These are phyloP conservation scores for Megaceryle alcyon DNA, from an alignment of 2,797 vertebrate species.

Conservation along the genomic window DNA sequence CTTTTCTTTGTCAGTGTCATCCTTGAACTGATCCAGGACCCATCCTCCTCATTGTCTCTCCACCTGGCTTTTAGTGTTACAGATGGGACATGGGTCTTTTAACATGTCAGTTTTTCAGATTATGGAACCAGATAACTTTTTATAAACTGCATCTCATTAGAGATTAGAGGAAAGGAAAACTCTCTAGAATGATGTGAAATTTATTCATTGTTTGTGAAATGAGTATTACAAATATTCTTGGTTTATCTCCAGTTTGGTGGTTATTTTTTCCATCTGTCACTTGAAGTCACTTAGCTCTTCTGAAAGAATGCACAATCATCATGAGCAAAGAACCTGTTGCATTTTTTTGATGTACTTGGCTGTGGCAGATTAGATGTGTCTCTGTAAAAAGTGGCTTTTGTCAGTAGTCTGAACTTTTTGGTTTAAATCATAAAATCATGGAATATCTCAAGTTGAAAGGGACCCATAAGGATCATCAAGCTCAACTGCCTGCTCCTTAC, in stretches of 20 bases:
- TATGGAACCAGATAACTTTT: background rate
- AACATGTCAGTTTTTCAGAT: background rate
- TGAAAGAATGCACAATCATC: background rate
- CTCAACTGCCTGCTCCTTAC: too few species aligned
- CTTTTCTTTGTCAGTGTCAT: background rate
- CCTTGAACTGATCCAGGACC: background rate
- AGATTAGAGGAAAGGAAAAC: background rate
- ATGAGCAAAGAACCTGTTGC: background rate
- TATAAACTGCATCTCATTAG: background rate
- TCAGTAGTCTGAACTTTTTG: background rate
- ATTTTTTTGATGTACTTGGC: background rate
- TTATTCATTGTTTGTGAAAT: background rate
- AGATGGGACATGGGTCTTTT: background rate
- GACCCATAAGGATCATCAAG: too few species aligned
- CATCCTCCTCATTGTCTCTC: background rate
- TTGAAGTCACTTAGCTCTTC: background rate
- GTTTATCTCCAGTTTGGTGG: background rate
- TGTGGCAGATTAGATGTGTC: background rate
- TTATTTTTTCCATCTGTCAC: background rate
- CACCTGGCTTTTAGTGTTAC: background rate
- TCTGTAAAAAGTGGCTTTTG: background rate
- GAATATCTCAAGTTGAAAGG: too few species aligned
- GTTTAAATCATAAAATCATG: background rate
- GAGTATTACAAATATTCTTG: background rate
- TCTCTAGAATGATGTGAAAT: background rate